Base-by-base conservation (phyloP, 2,888 invertebrate genomes). In the Meta bourneti region DNA sequence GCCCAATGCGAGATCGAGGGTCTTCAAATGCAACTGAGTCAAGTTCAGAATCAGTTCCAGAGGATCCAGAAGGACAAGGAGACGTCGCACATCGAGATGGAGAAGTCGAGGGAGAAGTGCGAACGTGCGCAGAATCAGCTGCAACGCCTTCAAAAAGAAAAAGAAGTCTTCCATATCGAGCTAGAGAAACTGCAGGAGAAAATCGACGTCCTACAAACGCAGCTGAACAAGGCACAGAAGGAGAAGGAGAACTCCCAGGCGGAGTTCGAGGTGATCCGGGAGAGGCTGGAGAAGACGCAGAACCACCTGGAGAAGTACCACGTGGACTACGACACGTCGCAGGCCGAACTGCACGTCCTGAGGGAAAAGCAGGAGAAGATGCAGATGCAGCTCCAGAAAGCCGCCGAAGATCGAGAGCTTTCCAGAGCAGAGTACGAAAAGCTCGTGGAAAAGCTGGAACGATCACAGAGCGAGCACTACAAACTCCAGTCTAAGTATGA, bases 341-440 rank as follows among this genome's bases (percentile, higher is more conserved):
- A 97, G 88, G 97, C 97, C 75, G 98, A 98, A 95, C 96, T 98
- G 79, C 97, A 97, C 94, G 97, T 98, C 94, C 95, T 98, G 92
- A 98, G 98, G 95, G 98, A 98, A 92, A 98, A 98, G 95, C 95
- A 98, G 92, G 98, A 98, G 93, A 98, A 98, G 95, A 96, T 97
- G 54, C 96, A 98, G 93, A 97, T 96, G 7, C 94, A 94, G 72
- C 90, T 97, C 93, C 97, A 97, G 94, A 98, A 98, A 95, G 96
- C 97, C 49, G 96, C 97, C 93, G 98, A 98, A 94, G 98, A 98
- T 94, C 97, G 97, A 94, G 98, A 98, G 94, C 97, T 96, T 85
- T 97, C 97, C 94, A 97, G 97, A 95, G 98, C 97, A 95, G 98
- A 98, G 95, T 97, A 98, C 95, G 98, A 98, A 95, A 97, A 98